Conservation (phyloP, 2,113 vertebrate genomes). For the Eolophus roseicapilla region DNA sequence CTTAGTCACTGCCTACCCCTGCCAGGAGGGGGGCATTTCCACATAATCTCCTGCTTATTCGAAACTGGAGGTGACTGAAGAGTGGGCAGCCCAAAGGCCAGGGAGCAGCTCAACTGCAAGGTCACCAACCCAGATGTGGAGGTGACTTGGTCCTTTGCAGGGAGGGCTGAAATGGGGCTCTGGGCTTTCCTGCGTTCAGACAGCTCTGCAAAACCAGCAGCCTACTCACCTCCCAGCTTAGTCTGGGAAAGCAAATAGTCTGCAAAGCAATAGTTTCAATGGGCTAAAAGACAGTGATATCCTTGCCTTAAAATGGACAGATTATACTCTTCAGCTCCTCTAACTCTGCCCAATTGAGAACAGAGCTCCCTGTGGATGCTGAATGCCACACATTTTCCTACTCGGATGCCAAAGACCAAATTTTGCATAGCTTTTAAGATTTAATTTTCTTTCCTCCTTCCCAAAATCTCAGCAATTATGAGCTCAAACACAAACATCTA, state of each 20-base stretch:
- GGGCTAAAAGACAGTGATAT: background rate
- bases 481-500: background rate
- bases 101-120: background rate
- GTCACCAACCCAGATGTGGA: accelerated
- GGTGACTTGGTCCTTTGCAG: background rate
- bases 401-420: background rate
- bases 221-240: background rate
- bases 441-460: background rate
- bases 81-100: background rate
- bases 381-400: constrained; percentile 3
- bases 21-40: background rate
- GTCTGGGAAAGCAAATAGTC: background rate
- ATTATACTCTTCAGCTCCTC: background rate
- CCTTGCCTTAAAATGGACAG: background rate
- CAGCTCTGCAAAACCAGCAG: background rate
- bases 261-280: background rate
- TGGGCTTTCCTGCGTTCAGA: background rate
- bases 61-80: background rate
- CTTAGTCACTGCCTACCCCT: background rate
- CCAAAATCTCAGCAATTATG: background rate
- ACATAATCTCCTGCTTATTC: background rate
- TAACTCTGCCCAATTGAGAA: background rate
- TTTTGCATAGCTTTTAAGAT: background rate
- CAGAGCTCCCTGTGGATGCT: background rate
- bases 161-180: background rate